Conservation (phyloP, 1,140 invertebrate genomes). For the Drosophila athabasca region DNA sequence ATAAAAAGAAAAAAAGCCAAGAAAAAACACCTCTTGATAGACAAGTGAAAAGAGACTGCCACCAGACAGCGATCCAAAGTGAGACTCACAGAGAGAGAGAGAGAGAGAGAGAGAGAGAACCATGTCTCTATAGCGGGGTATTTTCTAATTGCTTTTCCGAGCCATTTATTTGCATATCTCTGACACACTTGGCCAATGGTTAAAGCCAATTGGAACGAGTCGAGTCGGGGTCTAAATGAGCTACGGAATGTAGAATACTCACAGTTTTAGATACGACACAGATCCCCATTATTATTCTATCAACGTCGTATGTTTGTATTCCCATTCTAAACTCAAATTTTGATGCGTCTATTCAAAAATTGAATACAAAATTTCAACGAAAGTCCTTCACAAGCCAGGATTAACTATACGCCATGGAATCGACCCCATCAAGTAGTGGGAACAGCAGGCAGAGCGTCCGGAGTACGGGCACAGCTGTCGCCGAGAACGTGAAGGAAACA, state of each 20-base stretch:
- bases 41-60: slow-evolving; percentile 60
- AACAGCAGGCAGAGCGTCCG: not conserved
- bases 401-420: too few species aligned
- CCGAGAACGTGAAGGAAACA: slow-evolving; percentile 10
- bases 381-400: too few species aligned
- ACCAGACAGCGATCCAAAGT: slow-evolving; percentile 10
- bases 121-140: slow-evolving; percentile 51
- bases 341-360: too few species aligned
- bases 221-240: slow-evolving; percentile 4
- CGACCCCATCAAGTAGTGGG: slow-evolving; percentile 28
- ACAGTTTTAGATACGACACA: too few species aligned
- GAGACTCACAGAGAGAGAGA: not conserved
- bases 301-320: too few species aligned
- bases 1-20: not conserved
- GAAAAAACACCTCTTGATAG: slow-evolving; percentile 32
- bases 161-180: slow-evolving; percentile 33
- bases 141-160: slow-evolving; percentile 61
- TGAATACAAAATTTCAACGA: too few species aligned
- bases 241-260: slow-evolving; percentile 12
- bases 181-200: slow-evolving; percentile 60
- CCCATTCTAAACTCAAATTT: not conserved
- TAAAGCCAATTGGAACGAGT: slow-evolving; percentile 50
- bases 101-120: slow-evolving; percentile 17
- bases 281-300: too few species aligned
- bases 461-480: not conserved